phyloP scores from a whole-genome alignment of 2,797 vertebrate genomes.

The Sebastes kiyomatsui region DNA sequence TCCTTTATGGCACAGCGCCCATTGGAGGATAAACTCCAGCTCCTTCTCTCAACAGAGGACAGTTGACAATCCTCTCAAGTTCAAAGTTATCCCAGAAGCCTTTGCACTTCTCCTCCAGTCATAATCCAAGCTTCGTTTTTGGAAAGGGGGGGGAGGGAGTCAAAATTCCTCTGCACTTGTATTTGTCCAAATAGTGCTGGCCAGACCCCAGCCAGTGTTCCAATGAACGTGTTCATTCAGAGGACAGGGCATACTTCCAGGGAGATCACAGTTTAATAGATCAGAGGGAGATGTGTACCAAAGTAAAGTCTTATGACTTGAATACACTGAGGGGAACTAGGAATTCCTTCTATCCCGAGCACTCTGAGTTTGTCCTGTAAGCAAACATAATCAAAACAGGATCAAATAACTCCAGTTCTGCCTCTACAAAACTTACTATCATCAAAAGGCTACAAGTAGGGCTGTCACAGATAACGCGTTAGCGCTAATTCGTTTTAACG shows the following conservation, averaged over 20 bases:
- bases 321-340: conserved; percentile 26
- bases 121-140: conserved; percentile 46
- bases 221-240: conserved; percentile 72
- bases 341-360: conserved; percentile 6
- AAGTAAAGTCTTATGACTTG: conserved; percentile 61
- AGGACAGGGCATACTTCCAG: conserved; percentile 72
- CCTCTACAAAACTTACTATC: neutral
- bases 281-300: conserved; percentile 57
- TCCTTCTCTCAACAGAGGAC: conserved; percentile 39
- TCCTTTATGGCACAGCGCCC: conserved; percentile 64
- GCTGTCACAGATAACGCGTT: too few species aligned
- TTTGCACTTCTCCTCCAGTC: conserved; percentile 55
- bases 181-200: conserved; percentile 74
- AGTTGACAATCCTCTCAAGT: conserved; percentile 65
- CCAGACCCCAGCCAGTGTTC: conserved; percentile 67
- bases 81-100: conserved; percentile 69
- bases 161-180: conserved; percentile 74
- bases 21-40: conserved; percentile 67
- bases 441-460: neutral
- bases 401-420: conserved; percentile 10
- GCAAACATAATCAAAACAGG: conserved; percentile 26
- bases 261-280: conserved; percentile 70
- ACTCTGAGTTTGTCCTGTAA: neutral
- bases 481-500: too few species aligned
- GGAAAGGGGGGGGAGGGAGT: conserved; percentile 54